Evolutionary conservation across 2,888 invertebrate genomes (phyloP).

Genomic region (Venusia cambrica): DNA sequence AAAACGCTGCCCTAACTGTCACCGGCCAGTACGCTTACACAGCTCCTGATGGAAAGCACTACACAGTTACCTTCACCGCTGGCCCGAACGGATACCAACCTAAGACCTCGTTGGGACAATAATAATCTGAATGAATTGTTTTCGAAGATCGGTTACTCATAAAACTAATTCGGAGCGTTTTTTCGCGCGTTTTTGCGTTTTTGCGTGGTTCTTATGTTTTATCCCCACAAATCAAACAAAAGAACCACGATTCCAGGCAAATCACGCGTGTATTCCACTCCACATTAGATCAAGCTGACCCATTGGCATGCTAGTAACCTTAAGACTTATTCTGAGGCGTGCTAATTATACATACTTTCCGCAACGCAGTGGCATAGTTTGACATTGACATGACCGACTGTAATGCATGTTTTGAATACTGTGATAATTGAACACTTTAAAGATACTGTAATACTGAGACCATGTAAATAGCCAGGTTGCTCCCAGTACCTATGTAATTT

Average conservation of each 20-base stretch:
- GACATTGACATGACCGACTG: neutral
- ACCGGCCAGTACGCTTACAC: slow-evolving; percentile 83
- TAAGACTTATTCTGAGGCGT: too few species aligned
- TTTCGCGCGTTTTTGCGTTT: too few species aligned
- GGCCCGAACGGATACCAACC: slow-evolving; percentile 84
- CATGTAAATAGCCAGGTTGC: slow-evolving; percentile 33
- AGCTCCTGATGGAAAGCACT: slow-evolving; percentile 84
- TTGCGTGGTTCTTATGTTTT: too few species aligned
- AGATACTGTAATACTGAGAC: slow-evolving; percentile 14
- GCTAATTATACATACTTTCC: too few species aligned
- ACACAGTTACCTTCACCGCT: slow-evolving; percentile 83
- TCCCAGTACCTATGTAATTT: slow-evolving; percentile 19
- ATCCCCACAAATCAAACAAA: too few species aligned
- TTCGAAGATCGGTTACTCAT: slow-evolving; percentile 4
- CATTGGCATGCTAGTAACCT: too few species aligned
- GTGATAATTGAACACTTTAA: neutral
- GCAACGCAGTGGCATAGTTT: too few species aligned
- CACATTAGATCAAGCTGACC: too few species aligned
- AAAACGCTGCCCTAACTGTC: slow-evolving; percentile 83
- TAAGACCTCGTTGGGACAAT: slow-evolving; percentile 74
- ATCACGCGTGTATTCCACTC: too few species aligned
- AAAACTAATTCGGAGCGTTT: too few species aligned
- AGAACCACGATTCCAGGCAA: too few species aligned
- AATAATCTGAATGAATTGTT: slow-evolving; percentile 28
- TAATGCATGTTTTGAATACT: neutral